These are phyloP conservation scores for Halictus quadricinctus DNA, from an alignment of 2,888 invertebrate genomes.

Conservation along the genomic window DNA sequence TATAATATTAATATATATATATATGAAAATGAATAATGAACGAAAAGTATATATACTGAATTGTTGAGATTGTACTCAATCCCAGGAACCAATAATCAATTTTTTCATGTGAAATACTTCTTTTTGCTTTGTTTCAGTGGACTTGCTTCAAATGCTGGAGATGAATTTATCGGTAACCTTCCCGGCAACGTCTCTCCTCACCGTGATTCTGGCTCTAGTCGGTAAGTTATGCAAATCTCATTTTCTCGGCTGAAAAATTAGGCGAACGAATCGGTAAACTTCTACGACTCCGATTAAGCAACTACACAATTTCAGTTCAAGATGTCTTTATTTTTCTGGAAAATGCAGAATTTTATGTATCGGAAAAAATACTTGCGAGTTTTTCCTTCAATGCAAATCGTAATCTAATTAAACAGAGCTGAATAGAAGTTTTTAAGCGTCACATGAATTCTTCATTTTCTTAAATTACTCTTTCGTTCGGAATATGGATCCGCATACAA, in stretches of 20 bases:
- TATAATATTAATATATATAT: too few species aligned
- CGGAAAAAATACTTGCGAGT: not conserved
- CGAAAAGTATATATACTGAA: not conserved
- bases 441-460: not conserved
- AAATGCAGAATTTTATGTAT: not conserved
- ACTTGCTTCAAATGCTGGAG: constrained; percentile 98
- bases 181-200: constrained; percentile 97
- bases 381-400: not conserved
- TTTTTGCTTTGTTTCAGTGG: constrained; percentile 88
- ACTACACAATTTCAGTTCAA: not conserved
- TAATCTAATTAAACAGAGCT: not conserved
- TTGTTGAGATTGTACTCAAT: not conserved
- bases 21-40: too few species aligned
- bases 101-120: constrained; percentile 43
- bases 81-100: not conserved
- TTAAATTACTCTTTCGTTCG: not conserved
- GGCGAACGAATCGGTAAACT: not conserved
- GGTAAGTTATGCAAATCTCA: constrained; percentile 88
- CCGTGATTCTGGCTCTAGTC: constrained; percentile 98
- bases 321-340: not conserved
- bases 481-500: not conserved
- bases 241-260: not conserved
- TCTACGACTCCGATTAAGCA: not conserved
- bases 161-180: constrained; percentile 97
- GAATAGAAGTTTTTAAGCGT: not conserved